These are phyloP conservation scores for Passer domesticus DNA, from an alignment of 2,113 vertebrate genomes.

Conservation along the genomic window DNA sequence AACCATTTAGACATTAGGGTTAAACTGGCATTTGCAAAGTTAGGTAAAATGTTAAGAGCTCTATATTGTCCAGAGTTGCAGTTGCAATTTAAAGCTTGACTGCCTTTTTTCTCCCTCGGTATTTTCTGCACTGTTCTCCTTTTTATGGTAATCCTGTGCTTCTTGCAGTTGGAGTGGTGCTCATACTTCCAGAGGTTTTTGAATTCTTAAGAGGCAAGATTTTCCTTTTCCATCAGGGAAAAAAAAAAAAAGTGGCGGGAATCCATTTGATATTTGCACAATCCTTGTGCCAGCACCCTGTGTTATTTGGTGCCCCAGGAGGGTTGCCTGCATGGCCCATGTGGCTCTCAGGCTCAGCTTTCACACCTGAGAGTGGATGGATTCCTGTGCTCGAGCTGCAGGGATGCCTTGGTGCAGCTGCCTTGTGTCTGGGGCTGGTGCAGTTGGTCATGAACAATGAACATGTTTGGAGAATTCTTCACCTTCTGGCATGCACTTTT, in stretches of 20 bases:
- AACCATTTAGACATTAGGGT: background rate
- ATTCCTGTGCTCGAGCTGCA: background rate
- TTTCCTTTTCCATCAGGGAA: background rate
- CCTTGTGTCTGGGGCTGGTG: background rate
- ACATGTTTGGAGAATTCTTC: background rate
- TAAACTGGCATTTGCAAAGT: background rate
- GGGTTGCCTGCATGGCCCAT: too few species aligned
- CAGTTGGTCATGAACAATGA: background rate
- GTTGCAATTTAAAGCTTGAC: background rate
- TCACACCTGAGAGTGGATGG: background rate
- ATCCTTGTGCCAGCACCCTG: background rate
- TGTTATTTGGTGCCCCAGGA: background rate
- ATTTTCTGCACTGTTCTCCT: background rate
- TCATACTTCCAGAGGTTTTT: background rate
- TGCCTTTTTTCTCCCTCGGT: background rate
- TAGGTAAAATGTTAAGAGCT: background rate
- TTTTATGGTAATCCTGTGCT: background rate
- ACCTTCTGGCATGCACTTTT: background rate
- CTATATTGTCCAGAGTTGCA: background rate
- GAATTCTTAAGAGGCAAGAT: background rate
- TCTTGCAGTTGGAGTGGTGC: background rate
- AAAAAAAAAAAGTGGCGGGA: background rate
- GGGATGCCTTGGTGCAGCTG: rapidly evolving
- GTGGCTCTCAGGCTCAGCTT: background rate
- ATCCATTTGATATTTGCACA: background rate